Evolutionary conservation across 2,113 vertebrate genomes (phyloP), one percentile per base, ranked within the genome.

Genomic region (Chlamydotis undulata): DNA sequence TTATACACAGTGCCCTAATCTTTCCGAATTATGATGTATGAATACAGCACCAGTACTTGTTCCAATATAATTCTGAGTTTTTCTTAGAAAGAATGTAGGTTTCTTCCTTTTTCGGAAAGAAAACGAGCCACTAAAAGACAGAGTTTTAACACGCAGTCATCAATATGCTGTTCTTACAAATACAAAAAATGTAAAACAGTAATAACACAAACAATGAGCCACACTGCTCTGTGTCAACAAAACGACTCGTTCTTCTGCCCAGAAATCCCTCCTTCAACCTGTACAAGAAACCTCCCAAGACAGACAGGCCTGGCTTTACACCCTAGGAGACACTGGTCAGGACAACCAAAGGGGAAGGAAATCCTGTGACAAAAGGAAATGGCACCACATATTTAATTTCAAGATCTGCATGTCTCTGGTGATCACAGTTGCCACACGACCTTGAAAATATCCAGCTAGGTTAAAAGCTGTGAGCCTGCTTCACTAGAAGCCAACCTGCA

Each of bases 1-100:
- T 94, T 87, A 89, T 93, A 93, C 91, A 77, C 94, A 8, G 6
- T 93, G 87, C 81, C 94, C 93, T 94, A 79, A 94, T 87, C 89
- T 89, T 83, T 63, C 83, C 87, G 83, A 71, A 94, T 89, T 49
- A 94, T 96, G 90, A 70, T 67, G 77, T 69, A 94, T 33, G 87
- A 96, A 82, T 87, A 83, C 87, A 94, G 83, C 82, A n/a, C 78
- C 25, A 22, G 47, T 80, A 21, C 63, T 94, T 81, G 63, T 76
- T 89, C 45, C 61, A 87, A 1, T n/a, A 35, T 43, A 67, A 74
- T 83, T 89, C 80, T 28, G 28, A 28, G 45, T 3, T 84, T 93
- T 91, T 60, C 91, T 63, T 45, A 70, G 74, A 14, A 81, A 70
- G 81, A 79, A 94, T 21, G 63, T 2, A 55, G 91, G 28, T 81